Percentiles rank a stretch among this genome's conserved stretches.
phyloP scores from a whole-genome alignment of 2,113 vertebrate species.

The Saccopteryx leptura region DNA sequence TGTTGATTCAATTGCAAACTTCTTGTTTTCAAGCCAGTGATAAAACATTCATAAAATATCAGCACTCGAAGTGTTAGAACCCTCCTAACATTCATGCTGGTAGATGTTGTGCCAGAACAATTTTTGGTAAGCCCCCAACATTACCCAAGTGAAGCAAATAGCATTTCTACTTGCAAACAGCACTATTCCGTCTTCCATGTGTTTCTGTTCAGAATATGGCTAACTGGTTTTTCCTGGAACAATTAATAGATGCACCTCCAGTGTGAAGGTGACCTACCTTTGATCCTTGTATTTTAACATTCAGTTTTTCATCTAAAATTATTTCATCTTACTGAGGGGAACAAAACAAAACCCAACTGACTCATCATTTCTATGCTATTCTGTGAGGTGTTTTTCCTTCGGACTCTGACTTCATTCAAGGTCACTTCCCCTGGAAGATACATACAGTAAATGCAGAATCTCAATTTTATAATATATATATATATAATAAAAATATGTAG shows the following conservation, averaged over 20 bases:
- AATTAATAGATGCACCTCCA: slow-evolving; percentile 69
- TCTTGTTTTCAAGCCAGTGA: slow-evolving; percentile 83
- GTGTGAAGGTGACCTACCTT: slow-evolving; percentile 73
- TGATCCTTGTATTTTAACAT: slow-evolving; percentile 77
- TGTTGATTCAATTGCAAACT: slow-evolving; percentile 85
- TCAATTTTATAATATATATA: slow-evolving; percentile 55
- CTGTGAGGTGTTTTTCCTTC: slow-evolving; percentile 75
- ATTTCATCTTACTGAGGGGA: slow-evolving; percentile 64
- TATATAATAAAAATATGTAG: slow-evolving; percentile 87
- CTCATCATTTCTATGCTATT: slow-evolving; percentile 66
- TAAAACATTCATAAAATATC: slow-evolving; percentile 86
- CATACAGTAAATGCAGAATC: slow-evolving; percentile 86
- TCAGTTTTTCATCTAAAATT: slow-evolving; percentile 80
- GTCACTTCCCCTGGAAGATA: slow-evolving; percentile 89
- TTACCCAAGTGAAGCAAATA: slow-evolving; percentile 80
- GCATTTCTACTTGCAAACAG: slow-evolving; percentile 11
- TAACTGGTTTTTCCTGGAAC: slow-evolving; percentile 79
- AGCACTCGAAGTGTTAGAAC: slow-evolving; percentile 82
- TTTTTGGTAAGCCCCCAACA: slow-evolving; percentile 81
- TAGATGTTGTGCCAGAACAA: slow-evolving; percentile 69
- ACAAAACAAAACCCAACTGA: slow-evolving; percentile 78
- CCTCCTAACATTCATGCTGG: slow-evolving; percentile 78
- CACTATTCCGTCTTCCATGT: slow-evolving; percentile 53
- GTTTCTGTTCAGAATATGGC: slow-evolving; percentile 57
- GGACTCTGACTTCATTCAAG: slow-evolving; percentile 83